Conservation (phyloP, 92 coral and sea anemone genomes). For the Heteractis magnifica region DNA sequence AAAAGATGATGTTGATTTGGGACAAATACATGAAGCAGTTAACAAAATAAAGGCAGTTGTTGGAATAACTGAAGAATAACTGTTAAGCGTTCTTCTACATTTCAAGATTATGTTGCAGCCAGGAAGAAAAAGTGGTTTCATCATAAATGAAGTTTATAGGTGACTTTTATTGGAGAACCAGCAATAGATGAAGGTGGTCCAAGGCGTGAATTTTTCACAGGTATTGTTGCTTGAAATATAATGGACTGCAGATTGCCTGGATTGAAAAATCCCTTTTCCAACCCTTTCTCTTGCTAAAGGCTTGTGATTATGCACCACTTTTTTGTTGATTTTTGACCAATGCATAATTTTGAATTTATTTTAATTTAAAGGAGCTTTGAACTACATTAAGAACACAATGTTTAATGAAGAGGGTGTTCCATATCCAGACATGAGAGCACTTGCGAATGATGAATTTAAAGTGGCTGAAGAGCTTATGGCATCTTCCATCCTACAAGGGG, state of each 20-base stretch:
- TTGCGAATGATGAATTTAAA: conserved; percentile 27
- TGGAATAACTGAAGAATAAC: conserved; percentile 12
- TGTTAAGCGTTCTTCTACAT: conserved; percentile 11
- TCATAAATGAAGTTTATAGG: not conserved
- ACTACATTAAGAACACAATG: conserved; percentile 22
- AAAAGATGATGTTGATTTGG: not conserved
- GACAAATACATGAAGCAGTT: conserved; percentile 15
- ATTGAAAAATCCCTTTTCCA: too few relatives aligned
- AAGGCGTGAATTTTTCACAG: too few relatives aligned
- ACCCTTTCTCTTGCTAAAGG: too few relatives aligned
- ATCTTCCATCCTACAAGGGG: conserved; percentile 36
- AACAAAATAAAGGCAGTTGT: not conserved
- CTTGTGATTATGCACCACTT: too few relatives aligned
- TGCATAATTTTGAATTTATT: not conserved
- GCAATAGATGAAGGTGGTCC: not conserved
- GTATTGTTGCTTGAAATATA: too few relatives aligned
- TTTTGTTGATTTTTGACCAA: too few relatives aligned
- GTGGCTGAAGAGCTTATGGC: conserved; percentile 27
- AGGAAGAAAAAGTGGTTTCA: not conserved
- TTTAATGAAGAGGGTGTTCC: conserved; percentile 31
- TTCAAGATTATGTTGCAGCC: conserved; percentile 14
- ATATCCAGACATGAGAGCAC: conserved; percentile 32
- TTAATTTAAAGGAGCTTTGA: conserved; percentile 23
- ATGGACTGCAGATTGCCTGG: too few relatives aligned
- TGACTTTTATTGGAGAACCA: too few relatives aligned